Evolutionary conservation across 2,113 vertebrate genomes (phyloP).

Genomic region (Urocynchramus pylzowi): DNA sequence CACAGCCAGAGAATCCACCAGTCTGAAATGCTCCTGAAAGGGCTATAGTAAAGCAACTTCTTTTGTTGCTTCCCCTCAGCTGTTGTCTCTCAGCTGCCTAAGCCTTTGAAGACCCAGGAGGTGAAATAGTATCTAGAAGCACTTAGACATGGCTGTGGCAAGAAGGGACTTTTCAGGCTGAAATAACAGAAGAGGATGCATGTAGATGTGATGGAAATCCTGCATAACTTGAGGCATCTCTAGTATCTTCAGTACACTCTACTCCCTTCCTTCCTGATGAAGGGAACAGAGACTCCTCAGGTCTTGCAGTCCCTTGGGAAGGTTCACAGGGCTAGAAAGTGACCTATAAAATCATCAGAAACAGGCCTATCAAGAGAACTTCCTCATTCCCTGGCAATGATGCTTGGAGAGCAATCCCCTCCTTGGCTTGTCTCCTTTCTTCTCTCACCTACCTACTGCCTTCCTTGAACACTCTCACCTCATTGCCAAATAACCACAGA

Average conservation of each 20-base stretch:
- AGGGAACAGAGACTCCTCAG: neutral
- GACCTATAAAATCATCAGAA: neutral
- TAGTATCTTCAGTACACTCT: neutral
- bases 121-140: slow-evolving; percentile 11
- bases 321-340: neutral
- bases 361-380: neutral
- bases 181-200: neutral
- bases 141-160: neutral
- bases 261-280: neutral
- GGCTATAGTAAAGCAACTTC: neutral
- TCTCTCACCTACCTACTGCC: neutral
- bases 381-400: neutral
- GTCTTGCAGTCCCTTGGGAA: neutral
- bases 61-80: neutral
- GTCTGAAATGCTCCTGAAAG: neutral
- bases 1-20: neutral
- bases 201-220: neutral
- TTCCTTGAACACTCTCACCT: neutral
- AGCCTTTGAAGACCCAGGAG: neutral
- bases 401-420: fast-evolving
- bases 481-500: neutral
- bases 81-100: neutral
- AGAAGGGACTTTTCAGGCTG: neutral
- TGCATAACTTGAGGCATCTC: neutral
- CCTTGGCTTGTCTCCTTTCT: neutral